Percentiles rank a stretch among this genome's conserved stretches.
Evolutionary conservation across 2,797 vertebrate genomes (phyloP).

Genomic region (Pseudochromis fuscus): DNA sequence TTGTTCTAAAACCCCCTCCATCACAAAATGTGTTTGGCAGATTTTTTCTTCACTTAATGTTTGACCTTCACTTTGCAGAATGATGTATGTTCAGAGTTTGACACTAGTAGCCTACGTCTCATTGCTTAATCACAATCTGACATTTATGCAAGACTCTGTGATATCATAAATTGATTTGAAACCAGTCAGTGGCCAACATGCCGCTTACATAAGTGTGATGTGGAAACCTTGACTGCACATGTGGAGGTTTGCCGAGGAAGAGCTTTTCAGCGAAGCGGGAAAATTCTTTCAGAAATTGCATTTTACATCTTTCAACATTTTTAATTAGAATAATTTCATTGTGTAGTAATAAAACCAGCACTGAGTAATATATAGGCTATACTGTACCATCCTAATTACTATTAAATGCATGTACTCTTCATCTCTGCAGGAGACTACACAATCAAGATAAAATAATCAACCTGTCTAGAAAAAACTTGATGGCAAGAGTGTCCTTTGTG

Average conservation of each 20-base stretch:
- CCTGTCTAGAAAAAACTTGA: background rate
- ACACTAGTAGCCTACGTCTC: background rate
- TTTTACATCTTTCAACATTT: background rate
- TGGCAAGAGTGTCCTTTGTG: background rate
- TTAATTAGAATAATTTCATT: background rate
- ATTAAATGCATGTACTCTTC: background rate
- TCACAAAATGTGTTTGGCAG: background rate
- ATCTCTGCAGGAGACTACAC: background rate
- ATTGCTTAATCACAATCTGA: background rate
- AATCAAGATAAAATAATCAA: background rate
- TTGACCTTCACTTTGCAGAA: background rate
- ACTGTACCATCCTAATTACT: background rate
- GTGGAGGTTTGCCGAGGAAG: background rate
- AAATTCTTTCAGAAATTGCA: background rate
- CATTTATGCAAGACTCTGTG: background rate
- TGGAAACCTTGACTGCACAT: background rate
- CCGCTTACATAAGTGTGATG: background rate
- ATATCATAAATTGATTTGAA: background rate
- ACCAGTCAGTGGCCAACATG: background rate
- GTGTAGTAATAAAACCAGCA: background rate
- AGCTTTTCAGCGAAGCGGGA: background rate
- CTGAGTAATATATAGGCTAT: background rate
- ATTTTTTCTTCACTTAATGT: background rate
- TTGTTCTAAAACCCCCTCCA: background rate
- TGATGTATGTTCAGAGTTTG: background rate